Base-by-base conservation (phyloP, 2,113 vertebrate species). In the Mugil cephalus region DNA sequence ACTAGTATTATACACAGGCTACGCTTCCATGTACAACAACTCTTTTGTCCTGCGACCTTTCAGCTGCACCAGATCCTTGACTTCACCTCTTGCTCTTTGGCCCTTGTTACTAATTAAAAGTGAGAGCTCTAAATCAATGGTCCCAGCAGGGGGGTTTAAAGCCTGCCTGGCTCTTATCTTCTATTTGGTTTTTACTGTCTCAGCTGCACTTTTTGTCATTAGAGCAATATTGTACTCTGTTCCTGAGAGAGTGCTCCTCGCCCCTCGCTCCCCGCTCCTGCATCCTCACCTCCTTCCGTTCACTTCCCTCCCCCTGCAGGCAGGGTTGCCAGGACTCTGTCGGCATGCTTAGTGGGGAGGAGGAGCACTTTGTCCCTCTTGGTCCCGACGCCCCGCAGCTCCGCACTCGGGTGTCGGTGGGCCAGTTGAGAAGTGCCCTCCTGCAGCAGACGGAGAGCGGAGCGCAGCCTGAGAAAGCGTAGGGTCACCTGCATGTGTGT, bases 391-490 rank as follows among this genome's bases (percentile, higher is more conserved):
- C 61, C 50, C 86, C 71, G 0, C 91, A 90, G 77, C 90, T 95
- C 65, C 90, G 80, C 88, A 94, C 94, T 53, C 86, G 87, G 18
- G 92, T 95, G 80, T 94, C 93, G 4, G 93, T 95, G 71, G 92
- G 91, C 48, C 88, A 89, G 84, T 84, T 94, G 69, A 93, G 88
- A 80, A 93, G 72, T 18, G 72, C 80, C 50, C 91, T 94, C 36
- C 85, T 94, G 78, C 90, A 90, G 69, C 92, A 93, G 88, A 92
- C 78, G 38, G 85, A 76, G 30, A 85, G 74, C 30, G 79, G 83
- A 80, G 74, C 42, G 10, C 84, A 82, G 63, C 67, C 85, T 2
- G 80, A 92, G 42, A 92, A 78, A 83, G 83, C 47, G 94, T 95
- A 94, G 80, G 93, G 74, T 74, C 78, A 36, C 70, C 77, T 83